These are phyloP conservation scores for Eupsittula cactorum DNA, from an alignment of 2,113 vertebrate species.

Conservation along the genomic window DNA sequence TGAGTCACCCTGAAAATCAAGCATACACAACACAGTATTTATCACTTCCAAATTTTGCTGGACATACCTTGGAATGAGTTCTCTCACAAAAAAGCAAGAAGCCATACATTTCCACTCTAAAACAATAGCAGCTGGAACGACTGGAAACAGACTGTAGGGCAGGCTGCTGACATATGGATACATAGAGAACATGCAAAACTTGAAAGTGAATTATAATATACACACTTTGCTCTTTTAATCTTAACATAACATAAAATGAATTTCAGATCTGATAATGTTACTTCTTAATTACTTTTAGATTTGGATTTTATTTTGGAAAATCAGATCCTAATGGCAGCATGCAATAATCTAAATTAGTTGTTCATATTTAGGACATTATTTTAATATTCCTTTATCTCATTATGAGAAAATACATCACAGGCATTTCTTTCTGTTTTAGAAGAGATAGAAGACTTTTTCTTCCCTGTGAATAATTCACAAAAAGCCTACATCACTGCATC, in stretches of 20 bases:
- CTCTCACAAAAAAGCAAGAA: neutral
- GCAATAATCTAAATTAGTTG: neutral
- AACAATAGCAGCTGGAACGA: neutral
- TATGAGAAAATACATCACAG: neutral
- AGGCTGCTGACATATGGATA: neutral
- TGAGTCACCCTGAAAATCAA: neutral
- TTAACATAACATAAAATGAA: neutral
- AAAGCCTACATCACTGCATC: neutral
- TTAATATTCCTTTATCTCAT: neutral
- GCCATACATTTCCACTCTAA: neutral
- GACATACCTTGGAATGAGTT: neutral
- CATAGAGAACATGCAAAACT: neutral
- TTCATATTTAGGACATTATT: neutral
- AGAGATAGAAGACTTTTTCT: conserved; percentile 10
- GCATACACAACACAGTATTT: neutral
- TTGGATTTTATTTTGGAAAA: neutral
- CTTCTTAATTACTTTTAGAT: neutral
- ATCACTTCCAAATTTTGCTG: neutral
- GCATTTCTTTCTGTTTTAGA: neutral
- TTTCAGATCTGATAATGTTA: neutral
- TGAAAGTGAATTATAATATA: neutral
- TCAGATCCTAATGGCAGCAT: neutral
- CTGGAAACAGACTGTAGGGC: neutral
- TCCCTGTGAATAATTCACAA: conserved; percentile 34
- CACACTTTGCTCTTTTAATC: neutral